Evolutionary conservation across 2,797 vertebrate species (phyloP), one percentile per base, ranked within the genome.

Genomic region (Neoniphon sammara): DNA sequence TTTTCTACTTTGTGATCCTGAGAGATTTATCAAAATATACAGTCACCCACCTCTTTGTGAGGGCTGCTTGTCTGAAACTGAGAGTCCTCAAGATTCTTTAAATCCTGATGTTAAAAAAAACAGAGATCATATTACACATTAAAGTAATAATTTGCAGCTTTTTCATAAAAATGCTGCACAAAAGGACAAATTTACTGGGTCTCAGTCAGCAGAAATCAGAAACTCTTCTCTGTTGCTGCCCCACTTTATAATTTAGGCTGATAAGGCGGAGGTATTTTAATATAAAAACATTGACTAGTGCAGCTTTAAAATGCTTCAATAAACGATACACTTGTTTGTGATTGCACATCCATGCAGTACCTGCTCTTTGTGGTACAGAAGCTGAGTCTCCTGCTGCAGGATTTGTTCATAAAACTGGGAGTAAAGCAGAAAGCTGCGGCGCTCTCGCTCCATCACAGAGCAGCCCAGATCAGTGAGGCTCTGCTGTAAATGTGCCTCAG

Each of bases 371-470:
- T 90, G 89, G 72, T 81, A 65, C 67, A 96, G 91, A 18, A 92
- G 85, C 67, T 42, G 34, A 2, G 81, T 90, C 10, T 91, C 27
- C 30, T 94, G 94, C 67, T 87, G 91, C 65, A 94, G 85, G 57
- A 94, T 83, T 2, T 93, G 94, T 81, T 96, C 94, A 1, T 94
- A 94, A 82, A 94, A 94, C 87, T 88, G 91, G 0, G 93, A 95
- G 67, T 94, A 94, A 52, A 86, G 88, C 86, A 94, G 85, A 46
- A 94, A 96, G 87, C 77, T 91, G 77, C 90, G 93, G 49, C 49
- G 53, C 75, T 95, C 94, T 75, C 91, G 92, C 54, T 87, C 92
- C 86, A 85, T 91, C 80, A 94, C 75, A 1, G 92, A 94, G 46
- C 90, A 93, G 21, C 91, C 85, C 56, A 95, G 84, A 18, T 87